phyloP scores from a whole-genome alignment of 2,888 invertebrate genomes.

The Drosophila seclusa region DNA sequence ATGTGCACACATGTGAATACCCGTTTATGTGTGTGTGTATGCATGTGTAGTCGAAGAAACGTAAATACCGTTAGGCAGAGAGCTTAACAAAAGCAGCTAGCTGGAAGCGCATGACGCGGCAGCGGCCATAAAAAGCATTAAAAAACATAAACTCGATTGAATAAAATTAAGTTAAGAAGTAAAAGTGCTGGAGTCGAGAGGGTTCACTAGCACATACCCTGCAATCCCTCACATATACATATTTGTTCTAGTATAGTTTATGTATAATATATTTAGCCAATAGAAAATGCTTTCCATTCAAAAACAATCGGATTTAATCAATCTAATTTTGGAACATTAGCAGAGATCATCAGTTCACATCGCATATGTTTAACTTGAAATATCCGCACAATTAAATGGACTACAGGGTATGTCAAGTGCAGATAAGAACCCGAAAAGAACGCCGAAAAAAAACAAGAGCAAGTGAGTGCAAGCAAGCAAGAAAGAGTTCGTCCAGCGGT shows the following conservation, averaged over 20 bases:
- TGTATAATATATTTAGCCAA: not conserved
- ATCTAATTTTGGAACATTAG: not conserved
- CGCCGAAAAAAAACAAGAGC: constrained; percentile 15
- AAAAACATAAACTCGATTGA: constrained; percentile 64
- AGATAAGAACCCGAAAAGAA: constrained; percentile 12
- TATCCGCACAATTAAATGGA: not conserved
- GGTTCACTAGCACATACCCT: constrained; percentile 7
- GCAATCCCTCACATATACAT: not conserved
- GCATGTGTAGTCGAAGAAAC: constrained; percentile 24
- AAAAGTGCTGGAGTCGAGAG: not conserved
- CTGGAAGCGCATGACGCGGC: constrained; percentile 52
- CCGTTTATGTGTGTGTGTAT: not conserved
- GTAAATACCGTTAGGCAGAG: constrained; percentile 39
- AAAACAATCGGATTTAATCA: not conserved
- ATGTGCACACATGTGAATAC: not conserved
- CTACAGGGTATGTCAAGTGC: constrained; percentile 1
- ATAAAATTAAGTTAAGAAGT: constrained; percentile 51
- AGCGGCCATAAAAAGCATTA: constrained; percentile 36
- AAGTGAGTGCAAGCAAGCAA: constrained; percentile 5
- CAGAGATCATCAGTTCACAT: not conserved
- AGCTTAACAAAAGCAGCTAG: constrained; percentile 32
- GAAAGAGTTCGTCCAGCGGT: constrained; percentile 56
- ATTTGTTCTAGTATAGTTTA: not conserved
- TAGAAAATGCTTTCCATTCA: not conserved
- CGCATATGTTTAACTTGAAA: not conserved